Evolutionary conservation across 2,888 invertebrate species (phyloP), one percentile per base, ranked within the genome.

Genomic region (Acanthosepion esculentum): DNA sequence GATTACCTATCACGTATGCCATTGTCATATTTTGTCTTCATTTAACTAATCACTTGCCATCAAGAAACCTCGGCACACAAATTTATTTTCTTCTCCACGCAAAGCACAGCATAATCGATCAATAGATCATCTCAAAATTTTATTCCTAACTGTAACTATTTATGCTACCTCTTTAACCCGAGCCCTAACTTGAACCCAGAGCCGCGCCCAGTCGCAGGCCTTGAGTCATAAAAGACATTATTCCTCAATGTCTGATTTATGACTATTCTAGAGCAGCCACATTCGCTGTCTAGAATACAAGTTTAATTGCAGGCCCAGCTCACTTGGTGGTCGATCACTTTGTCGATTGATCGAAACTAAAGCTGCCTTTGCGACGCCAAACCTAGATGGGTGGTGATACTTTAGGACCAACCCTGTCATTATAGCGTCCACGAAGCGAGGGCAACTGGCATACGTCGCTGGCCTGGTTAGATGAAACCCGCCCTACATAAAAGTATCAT

Each of bases 401-500:
- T 78, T 78, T 78, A n/a, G 78, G n/a, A n/a, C n/a, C 78, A 78
- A n/a, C n/a, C 78, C 78, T 33, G n/a, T 78, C n/a, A 78, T 78
- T 78, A 78, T 33, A 12, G 12, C 78, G 78, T 78, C 78, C n/a
- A 78, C 78, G 33, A 78, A 78, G n/a, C n/a, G n/a, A 33, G 78
- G n/a, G 33, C 18, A 78, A 1, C 78, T 78, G 78, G 33, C n/a
- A n/a, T n/a, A 78, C 78, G n/a, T 23, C n/a, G 15, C 15, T 78
- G n/a, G 15, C n/a, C 33, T 78, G n/a, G 78, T 29, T 15, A 78
- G 78, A 23, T 78, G 78, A 78, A 33, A 78, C 12, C 78, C 78
- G n/a, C 78, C 78, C n/a, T 33, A 12, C n/a, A 10, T 4, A 10
- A 78, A 10, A 78, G 33, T n/a, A n/a, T 33, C n/a, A n/a, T 78